phyloP scores from a whole-genome alignment of 1,140 invertebrate species.

The Agraylea sexmaculata region DNA sequence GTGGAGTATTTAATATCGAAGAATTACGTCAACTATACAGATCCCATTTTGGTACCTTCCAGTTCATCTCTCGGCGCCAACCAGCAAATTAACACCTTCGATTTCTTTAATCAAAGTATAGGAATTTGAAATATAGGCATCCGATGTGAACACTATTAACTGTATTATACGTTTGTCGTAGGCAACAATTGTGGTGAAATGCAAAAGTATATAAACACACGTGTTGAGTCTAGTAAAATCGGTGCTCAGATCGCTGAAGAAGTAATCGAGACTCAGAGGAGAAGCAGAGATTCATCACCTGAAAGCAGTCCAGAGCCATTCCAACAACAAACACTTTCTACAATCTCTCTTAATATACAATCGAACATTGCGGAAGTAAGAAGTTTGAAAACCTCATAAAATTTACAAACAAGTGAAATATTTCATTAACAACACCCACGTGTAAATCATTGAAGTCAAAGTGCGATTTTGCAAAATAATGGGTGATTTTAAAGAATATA shows the following conservation, averaged over 20 bases:
- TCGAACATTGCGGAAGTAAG: too few species aligned
- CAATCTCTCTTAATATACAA: too few species aligned
- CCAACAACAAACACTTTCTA: neutral
- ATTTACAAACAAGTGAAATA: too few species aligned
- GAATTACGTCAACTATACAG: slow-evolving; percentile 47
- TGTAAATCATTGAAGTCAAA: too few species aligned
- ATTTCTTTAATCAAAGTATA: slow-evolving; percentile 9
- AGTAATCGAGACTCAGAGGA: slow-evolving; percentile 31
- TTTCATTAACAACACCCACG: too few species aligned
- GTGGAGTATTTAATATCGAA: slow-evolving; percentile 79
- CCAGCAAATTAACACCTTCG: slow-evolving; percentile 21
- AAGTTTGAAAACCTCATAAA: too few species aligned
- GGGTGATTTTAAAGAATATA: too few species aligned
- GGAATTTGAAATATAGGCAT: too few species aligned
- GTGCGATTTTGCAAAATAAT: too few species aligned
- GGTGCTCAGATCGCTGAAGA: slow-evolving; percentile 66
- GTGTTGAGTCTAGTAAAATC: slow-evolving; percentile 69
- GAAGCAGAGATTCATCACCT: slow-evolving; percentile 28
- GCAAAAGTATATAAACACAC: slow-evolving; percentile 55
- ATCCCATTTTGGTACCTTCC: slow-evolving; percentile 37
- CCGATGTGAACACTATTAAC: too few species aligned
- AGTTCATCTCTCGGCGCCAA: slow-evolving; percentile 20
- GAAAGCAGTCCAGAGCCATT: slow-evolving; percentile 35
- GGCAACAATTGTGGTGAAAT: slow-evolving; percentile 48
- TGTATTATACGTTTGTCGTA: too few species aligned